phyloP scores from a whole-genome alignment of 2,888 invertebrate species.

The Dione vanillae region DNA sequence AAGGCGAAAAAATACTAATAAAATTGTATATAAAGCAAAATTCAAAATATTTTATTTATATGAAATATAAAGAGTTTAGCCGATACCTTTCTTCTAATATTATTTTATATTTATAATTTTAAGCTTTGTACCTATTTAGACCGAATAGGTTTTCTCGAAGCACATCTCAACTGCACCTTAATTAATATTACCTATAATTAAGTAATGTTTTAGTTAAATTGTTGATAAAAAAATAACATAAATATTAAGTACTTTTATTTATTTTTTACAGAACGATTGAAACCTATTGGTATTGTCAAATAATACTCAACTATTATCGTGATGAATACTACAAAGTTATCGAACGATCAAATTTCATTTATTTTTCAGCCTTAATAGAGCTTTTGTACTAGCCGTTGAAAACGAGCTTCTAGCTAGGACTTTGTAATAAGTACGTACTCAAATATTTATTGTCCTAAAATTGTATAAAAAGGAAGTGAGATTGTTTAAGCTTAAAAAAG shows the following conservation, averaged over 20 bases:
- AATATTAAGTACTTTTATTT: no score
- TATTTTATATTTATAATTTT: no score
- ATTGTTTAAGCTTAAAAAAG: background rate
- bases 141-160: no score
- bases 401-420: constrained; percentile 1
- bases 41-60: no score
- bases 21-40: no score
- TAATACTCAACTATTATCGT: background rate
- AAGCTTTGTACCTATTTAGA: no score
- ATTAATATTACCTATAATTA: no score
- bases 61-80: no score
- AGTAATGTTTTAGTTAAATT: no score
- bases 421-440: constrained; percentile 9
- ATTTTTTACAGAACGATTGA: background rate
- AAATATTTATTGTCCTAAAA: constrained; percentile 5
- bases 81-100: no score
- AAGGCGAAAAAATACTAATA: constrained; percentile 58
- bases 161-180: no score
- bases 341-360: constrained; percentile 3
- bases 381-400: background rate
- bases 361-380: background rate
- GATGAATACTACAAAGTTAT: constrained; percentile 2
- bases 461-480: constrained; percentile 8
- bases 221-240: no score
- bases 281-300: background rate